These are phyloP conservation scores for Tetraodon nigroviridis DNA, from an alignment of 2,113 vertebrate genomes.

Conservation along the genomic window DNA sequence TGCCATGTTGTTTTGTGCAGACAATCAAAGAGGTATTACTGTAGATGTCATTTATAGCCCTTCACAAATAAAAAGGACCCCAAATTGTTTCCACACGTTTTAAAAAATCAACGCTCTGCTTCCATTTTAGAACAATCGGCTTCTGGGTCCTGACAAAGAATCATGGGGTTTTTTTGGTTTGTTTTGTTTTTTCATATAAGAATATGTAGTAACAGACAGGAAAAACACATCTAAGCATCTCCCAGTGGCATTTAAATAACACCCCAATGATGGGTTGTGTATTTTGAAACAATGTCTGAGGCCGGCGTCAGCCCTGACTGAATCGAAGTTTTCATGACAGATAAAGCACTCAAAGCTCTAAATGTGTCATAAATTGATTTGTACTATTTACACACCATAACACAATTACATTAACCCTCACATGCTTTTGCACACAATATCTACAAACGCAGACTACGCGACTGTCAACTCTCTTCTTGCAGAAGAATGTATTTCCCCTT, in stretches of 20 bases:
- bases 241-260: background rate
- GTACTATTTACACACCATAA: background rate
- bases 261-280: background rate
- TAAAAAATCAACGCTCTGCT: slow-evolving; percentile 1
- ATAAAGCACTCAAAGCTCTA: background rate
- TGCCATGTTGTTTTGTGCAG: slow-evolving; percentile 19
- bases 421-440: slow-evolving; percentile 32
- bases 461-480: slow-evolving; percentile 1
- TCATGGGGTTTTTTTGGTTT: too few relatives aligned
- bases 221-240: background rate
- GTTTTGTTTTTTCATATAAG: too few relatives aligned
- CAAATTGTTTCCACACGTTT: background rate
- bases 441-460: slow-evolving; percentile 40
- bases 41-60: slow-evolving; percentile 55
- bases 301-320: background rate
- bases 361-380: background rate
- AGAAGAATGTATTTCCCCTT: background rate
- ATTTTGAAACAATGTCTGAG: background rate
- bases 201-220: slow-evolving; percentile 12
- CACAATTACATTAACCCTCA: background rate
- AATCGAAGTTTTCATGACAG: background rate
- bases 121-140: background rate
- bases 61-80: slow-evolving; percentile 59
- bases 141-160: background rate
- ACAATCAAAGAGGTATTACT: slow-evolving; percentile 50